Evolutionary conservation across 92 coral and sea anemone species (phyloP).

Genomic region (Umimayanthus kanabou): DNA sequence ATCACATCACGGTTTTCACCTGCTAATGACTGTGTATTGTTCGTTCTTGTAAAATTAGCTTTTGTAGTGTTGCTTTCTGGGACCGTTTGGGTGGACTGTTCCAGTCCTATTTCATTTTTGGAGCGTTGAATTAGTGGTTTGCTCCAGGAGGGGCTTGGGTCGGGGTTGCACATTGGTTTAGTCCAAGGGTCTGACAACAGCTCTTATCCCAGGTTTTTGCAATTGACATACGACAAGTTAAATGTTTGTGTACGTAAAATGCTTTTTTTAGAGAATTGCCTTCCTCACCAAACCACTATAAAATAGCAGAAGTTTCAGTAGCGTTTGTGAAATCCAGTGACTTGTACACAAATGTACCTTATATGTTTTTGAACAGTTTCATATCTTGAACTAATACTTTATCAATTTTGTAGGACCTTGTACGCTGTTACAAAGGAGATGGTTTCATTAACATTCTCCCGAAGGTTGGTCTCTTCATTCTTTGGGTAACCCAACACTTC

Average conservation of each 20-base stretch:
- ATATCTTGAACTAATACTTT: not conserved
- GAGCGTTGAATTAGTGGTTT: not conserved
- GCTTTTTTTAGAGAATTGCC: not conserved
- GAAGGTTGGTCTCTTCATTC: not conserved
- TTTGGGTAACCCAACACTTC: not conserved
- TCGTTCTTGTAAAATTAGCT: too few relatives aligned
- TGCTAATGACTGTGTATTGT: too few relatives aligned
- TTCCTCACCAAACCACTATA: not conserved
- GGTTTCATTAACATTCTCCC: slow-evolving; percentile 11
- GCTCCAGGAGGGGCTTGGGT: not conserved
- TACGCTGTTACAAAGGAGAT: slow-evolving; percentile 13
- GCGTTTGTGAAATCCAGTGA: not conserved
- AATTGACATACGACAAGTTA: not conserved
- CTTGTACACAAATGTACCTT: not conserved
- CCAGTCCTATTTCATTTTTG: too few relatives aligned
- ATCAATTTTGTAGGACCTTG: not conserved
- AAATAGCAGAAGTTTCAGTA: not conserved
- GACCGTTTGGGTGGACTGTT: too few relatives aligned
- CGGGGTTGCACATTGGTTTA: not conserved
- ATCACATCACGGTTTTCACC: too few relatives aligned
- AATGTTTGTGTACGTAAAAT: not conserved
- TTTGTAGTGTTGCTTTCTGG: too few relatives aligned
- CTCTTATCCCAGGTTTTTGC: not conserved
- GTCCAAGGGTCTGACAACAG: not conserved
- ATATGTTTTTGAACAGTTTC: not conserved